A percentile compares a stretch with the other conserved stretches of the same genome.
Evolutionary conservation across 2,888 invertebrate genomes (phyloP).

Genomic region (Limnephilus marmoratus): DNA sequence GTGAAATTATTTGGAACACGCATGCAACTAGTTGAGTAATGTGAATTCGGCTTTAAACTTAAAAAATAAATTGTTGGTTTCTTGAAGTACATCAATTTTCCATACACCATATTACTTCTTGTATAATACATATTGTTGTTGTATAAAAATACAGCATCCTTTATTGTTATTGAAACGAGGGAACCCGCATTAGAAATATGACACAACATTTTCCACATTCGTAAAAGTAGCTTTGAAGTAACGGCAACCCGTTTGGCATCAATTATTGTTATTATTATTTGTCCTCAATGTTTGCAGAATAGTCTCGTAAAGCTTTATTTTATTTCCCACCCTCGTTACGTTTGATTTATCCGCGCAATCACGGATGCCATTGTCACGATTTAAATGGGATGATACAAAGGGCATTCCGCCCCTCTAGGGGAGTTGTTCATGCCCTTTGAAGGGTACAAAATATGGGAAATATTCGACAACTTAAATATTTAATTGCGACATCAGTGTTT

Average conservation of each 20-base stretch:
- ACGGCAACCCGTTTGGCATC: background rate
- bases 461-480: background rate
- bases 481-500: background rate
- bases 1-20: too few relatives aligned
- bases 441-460: conserved; percentile 19
- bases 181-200: background rate
- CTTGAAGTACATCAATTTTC: too few relatives aligned
- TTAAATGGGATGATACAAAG: conserved; percentile 66
- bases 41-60: too few relatives aligned
- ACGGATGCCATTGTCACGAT: conserved; percentile 69
- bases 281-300: background rate
- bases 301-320: conserved; percentile 48
- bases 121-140: background rate
- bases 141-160: background rate
- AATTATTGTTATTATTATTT: background rate
- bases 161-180: background rate
- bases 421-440: background rate
- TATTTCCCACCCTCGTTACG: conserved; percentile 52
- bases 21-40: too few relatives aligned
- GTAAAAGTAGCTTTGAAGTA: background rate
- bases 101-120: too few relatives aligned
- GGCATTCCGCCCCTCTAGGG: conserved; percentile 70
- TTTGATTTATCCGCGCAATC: conserved; percentile 59
- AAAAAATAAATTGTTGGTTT: too few relatives aligned
- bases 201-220: background rate